Evolutionary conservation across 2,113 vertebrate species (phyloP).

Genomic region (Perca flavescens): DNA sequence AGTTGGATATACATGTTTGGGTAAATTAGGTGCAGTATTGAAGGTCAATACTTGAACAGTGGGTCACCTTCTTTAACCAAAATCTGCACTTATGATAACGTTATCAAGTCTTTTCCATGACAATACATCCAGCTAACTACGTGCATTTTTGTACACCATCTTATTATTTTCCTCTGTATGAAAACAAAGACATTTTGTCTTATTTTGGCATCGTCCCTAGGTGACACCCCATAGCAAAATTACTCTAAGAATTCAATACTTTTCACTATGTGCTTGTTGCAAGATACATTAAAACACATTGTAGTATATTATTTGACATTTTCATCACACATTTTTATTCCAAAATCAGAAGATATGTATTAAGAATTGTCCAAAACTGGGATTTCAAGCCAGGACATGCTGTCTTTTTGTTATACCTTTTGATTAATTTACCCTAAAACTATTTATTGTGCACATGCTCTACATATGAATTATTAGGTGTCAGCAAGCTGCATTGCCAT

Average conservation of each 20-base stretch:
- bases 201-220: not conserved
- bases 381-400: not conserved
- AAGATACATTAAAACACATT: not conserved
- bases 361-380: not conserved
- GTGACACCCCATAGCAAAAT: not conserved
- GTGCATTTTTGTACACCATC: not conserved
- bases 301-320: not conserved
- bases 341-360: not conserved
- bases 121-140: not conserved
- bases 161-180: not conserved
- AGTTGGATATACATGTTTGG: slow-evolving; percentile 4
- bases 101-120: not conserved
- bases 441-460: too few species aligned
- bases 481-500: not conserved
- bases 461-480: not conserved
- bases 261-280: not conserved
- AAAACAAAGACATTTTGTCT: slow-evolving; percentile 3
- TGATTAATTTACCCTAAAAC: not conserved
- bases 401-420: not conserved
- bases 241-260: not conserved
- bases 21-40: not conserved
- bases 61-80: not conserved
- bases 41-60: not conserved
- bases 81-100: not conserved
- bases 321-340: not conserved